Base-by-base conservation (phyloP, 2,888 invertebrate genomes). In the Lasioglossum lativentre region DNA sequence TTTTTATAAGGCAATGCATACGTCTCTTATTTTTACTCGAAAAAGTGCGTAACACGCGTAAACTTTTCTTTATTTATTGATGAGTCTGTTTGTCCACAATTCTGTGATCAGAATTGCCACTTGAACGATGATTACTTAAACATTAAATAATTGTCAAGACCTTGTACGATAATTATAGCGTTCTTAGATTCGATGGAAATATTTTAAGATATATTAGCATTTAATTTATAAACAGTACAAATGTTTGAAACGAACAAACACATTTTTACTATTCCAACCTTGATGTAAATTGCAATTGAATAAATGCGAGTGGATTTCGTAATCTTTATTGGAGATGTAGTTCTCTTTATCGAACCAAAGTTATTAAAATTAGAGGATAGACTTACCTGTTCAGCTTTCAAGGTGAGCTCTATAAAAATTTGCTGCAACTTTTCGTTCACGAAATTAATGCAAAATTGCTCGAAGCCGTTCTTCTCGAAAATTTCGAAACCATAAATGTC, bases 401-500 rank as follows among this genome's bases (percentile, higher is more conserved):
- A 94, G 0, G 97, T 97, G 66, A 97, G 94, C 90, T 97, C 97
- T 90, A 97, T 97, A 94, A 97, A 97, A 80, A 97, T 97, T 93
- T 97, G 97, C 92, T 97, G 97, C 16, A 97, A 95, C 92, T 97
- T 97, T 93, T 97, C 97, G 93, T 97, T 97, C 34, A 97, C 97
- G 92, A 96, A 97, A 93, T 97, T 97, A 82, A 97, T 97, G 93
- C 97, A 97, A 93, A 97, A 97, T 93, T 97, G 97, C 91, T 97
- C 97, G 94, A 97, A 97, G 34, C 97, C 97, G 93, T 97, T 97
- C 91, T 96, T 96, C 71, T 96, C 96, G 92, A 97, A 97, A 83
- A 97, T 97, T 93, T 97, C 97, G 93, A 97, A 97, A 2, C 97
- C 97, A 91, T 97, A 97, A 90, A 97, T 97, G 91, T 97, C 97